Percentiles rank a stretch among this genome's conserved stretches.
Evolutionary conservation across 2,888 invertebrate species (phyloP).

Genomic region (Chydorus sphaericus): DNA sequence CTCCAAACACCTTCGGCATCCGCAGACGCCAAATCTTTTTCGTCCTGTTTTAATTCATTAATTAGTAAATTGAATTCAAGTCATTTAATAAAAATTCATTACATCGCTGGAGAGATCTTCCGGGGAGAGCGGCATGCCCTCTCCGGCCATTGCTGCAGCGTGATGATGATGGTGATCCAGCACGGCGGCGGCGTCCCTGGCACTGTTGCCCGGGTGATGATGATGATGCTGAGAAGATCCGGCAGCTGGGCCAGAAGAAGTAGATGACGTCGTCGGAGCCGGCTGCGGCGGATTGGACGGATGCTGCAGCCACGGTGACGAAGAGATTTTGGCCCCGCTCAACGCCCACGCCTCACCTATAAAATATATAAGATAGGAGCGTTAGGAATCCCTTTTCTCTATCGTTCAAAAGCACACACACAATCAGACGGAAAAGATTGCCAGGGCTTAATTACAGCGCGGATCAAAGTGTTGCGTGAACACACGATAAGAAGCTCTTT

Average conservation of each 20-base stretch:
- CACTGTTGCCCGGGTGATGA: not conserved
- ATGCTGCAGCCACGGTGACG: not conserved
- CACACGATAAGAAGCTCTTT: too few species aligned
- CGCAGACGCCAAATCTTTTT: slow-evolving; percentile 82
- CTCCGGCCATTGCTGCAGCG: slow-evolving; percentile 13
- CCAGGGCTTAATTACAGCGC: too few species aligned
- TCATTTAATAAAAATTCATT: not conserved
- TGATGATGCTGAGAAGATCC: slow-evolving; percentile 3
- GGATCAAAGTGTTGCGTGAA: too few species aligned
- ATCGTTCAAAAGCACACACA: not conserved
- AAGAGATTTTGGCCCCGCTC: slow-evolving; percentile 1
- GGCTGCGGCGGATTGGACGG: not conserved
- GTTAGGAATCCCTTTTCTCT: not conserved
- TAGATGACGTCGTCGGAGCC: not conserved
- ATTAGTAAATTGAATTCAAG: not conserved
- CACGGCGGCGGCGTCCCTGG: not conserved
- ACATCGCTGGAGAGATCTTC: slow-evolving; percentile 16
- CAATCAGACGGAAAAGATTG: not conserved
- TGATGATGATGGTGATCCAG: slow-evolving; percentile 4
- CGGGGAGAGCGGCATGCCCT: slow-evolving; percentile 15
- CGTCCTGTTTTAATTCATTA: slow-evolving; percentile 45
- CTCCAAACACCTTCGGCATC: slow-evolving; percentile 99
- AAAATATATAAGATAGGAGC: not conserved
- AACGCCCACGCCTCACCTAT: slow-evolving; percentile 6
- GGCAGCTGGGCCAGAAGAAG: not conserved